Evolutionary conservation across 2,113 vertebrate genomes (phyloP).

Genomic region (Thomomys bottae): DNA sequence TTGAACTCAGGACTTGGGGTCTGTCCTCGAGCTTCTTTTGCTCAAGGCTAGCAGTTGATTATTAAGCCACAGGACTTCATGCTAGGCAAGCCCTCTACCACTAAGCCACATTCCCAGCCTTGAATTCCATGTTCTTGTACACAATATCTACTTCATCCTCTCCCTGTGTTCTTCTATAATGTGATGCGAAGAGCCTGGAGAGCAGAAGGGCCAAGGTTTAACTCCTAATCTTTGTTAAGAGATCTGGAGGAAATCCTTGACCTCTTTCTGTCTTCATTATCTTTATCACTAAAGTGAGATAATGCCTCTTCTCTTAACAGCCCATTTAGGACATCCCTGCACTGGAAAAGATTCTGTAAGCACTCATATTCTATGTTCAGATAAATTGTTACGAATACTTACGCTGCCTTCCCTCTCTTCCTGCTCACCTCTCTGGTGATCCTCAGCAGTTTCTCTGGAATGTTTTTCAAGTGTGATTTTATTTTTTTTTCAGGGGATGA

Average conservation of each 20-base stretch:
- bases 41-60: too few relatives aligned
- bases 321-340: not conserved
- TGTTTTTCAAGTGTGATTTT: constrained; percentile 64
- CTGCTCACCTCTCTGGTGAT: not conserved
- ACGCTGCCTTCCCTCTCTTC: not conserved
- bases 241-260: not conserved
- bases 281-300: not conserved
- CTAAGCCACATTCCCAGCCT: not conserved
- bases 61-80: too few relatives aligned
- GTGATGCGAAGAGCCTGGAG: not conserved
- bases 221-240: not conserved
- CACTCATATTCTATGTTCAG: not conserved
- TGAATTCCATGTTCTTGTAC: not conserved
- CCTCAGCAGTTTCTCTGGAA: not conserved
- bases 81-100: too few relatives aligned
- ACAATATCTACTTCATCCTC: not conserved
- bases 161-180: not conserved
- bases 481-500: constrained; percentile 86
- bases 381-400: not conserved
- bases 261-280: not conserved
- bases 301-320: not conserved
- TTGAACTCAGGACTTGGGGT: too few relatives aligned
- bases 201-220: not conserved
- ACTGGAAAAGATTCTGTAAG: not conserved
- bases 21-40: too few relatives aligned